Base-by-base conservation (phyloP, 2,113 vertebrate species). In the Illadopsis cleaveri region DNA sequence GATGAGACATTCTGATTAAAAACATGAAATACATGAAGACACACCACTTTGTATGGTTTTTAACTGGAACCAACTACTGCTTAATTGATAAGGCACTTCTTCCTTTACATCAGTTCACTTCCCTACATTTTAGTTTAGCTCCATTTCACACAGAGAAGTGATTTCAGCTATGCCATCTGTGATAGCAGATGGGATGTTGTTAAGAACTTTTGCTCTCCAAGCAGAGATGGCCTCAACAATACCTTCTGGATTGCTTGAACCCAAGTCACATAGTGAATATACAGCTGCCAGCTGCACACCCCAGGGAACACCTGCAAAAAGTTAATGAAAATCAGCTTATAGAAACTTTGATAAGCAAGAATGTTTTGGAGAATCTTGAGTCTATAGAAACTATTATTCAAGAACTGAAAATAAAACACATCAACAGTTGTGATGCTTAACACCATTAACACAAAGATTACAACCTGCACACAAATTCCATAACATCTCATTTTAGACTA, bases 271-370 rank as follows among this genome's bases (percentile, higher is more conserved):
- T 40, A 99, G 98, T 37, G 99, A 98, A 84, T 99, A 99, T 79
- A 99, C 51, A 0, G 99, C 99, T n/a, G 99, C 98, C 83, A 99
- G 95, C 96, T 99, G 99, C 61, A 99, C 98, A 22, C 98, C 98
- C 99, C 99, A 99, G 2, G 99, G 98, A 37, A 99, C 98, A 94
- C 97, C 99, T 99, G 95, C 20, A 97, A 96, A 89, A 81, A 66
- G 48, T 64, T 65, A 81, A 53, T 13, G 81, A 17, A 50, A 25
- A 42, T 58, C 48, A 66, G 31, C 31, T 38, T 45, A 57, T 0
- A 53, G 71, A 70, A 77, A 60, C 31, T 72, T 54, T 33, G 21
- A 44, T 20, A 61, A 9, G 21, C 11, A 69, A 12, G 23, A 9
- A 40, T 22, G 16, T 12, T 83, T 37, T 48, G 4, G 45, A n/a